phyloP scores from a whole-genome alignment of 2,888 invertebrate species.

The Pollenia griseotomentosa region DNA sequence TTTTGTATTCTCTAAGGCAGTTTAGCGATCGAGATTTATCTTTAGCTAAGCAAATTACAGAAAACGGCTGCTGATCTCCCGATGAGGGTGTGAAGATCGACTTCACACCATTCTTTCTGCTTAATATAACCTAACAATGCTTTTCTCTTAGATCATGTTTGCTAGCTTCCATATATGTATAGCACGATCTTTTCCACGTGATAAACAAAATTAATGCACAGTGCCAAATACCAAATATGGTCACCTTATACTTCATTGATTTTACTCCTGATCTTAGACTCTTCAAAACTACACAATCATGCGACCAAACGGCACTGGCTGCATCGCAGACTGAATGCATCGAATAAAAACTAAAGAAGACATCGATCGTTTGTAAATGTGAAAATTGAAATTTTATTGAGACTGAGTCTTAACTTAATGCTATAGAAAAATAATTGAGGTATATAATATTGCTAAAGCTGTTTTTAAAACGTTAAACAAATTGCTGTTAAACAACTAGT shows the following conservation, averaged over 20 bases:
- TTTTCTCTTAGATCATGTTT: too few relatives aligned
- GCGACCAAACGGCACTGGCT: neutral
- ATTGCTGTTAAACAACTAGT: slow-evolving; percentile 70
- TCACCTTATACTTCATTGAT: slow-evolving; percentile 9
- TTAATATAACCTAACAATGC: too few relatives aligned
- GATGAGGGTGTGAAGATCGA: too few relatives aligned
- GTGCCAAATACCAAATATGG: neutral
- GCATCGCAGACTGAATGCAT: neutral
- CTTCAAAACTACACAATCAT: slow-evolving; percentile 27
- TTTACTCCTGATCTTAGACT: slow-evolving; percentile 34
- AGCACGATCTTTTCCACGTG: too few relatives aligned
- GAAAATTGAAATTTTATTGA: slow-evolving; percentile 79
- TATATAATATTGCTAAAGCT: slow-evolving; percentile 70
- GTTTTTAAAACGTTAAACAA: slow-evolving; percentile 73
- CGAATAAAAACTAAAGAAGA: slow-evolving; percentile 61
- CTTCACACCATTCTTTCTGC: too few relatives aligned
- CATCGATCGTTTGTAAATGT: slow-evolving; percentile 74
- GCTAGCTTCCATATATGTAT: too few relatives aligned
- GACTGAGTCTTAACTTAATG: slow-evolving; percentile 60
- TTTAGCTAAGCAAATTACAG: too few relatives aligned
- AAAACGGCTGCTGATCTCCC: too few relatives aligned
- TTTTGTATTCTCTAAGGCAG: too few relatives aligned
- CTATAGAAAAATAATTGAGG: slow-evolving; percentile 69
- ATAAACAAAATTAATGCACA: too few relatives aligned
- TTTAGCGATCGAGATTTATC: too few relatives aligned